Conservation (phyloP, 2,888 invertebrate species). For the Microplitis manilae region DNA sequence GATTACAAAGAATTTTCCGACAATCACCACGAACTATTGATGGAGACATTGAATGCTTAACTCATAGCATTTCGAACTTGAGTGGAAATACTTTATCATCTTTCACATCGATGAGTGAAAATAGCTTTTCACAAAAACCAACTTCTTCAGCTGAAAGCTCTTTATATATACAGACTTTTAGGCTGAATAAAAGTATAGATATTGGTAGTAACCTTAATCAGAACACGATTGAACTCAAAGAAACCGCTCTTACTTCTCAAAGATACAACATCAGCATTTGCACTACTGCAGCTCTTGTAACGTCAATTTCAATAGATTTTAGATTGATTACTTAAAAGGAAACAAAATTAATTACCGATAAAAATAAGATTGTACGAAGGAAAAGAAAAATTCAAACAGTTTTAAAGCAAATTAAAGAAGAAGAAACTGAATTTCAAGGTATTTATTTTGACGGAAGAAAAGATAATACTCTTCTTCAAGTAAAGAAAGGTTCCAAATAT, state of each 20-base stretch:
- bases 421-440: background rate
- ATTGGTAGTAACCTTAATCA: too few species aligned
- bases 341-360: background rate
- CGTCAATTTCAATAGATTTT: background rate
- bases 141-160: too few species aligned
- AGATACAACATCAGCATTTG: background rate
- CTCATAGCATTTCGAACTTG: too few species aligned
- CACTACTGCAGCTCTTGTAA: background rate
- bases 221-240: background rate
- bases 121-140: too few species aligned
- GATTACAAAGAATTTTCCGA: too few species aligned
- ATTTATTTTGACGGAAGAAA: slow-evolving; percentile 49
- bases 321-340: background rate
- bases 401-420: background rate
- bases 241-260: background rate
- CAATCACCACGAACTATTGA: too few species aligned
- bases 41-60: too few species aligned
- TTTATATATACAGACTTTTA: too few species aligned
- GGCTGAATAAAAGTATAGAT: too few species aligned
- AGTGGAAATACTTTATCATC: too few species aligned
- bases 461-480: slow-evolving; percentile 42
- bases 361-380: slow-evolving; percentile 11
- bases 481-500: slow-evolving; percentile 36
- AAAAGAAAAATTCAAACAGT: slow-evolving; percentile 6
- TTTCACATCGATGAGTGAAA: too few species aligned